Evolutionary conservation across 1,140 invertebrate genomes (phyloP), one percentile per base, ranked within the genome.

Genomic region (Atopsyche davidsoni): DNA sequence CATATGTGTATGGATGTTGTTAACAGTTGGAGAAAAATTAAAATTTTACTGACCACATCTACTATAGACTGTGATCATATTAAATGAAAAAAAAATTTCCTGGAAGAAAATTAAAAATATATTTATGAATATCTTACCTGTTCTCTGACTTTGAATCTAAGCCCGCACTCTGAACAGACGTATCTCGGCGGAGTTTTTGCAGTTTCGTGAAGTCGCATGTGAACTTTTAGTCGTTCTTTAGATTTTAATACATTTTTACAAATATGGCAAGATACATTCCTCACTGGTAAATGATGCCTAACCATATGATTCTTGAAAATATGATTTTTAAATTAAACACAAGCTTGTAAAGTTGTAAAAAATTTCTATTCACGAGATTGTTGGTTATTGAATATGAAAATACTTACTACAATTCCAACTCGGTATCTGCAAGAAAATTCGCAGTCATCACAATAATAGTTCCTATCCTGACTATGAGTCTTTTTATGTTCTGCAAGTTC

Each of bases 251-350:
- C 13, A 14, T 18, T 41, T 4, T 16, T 9, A 19, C 39, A 18
- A 17, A 17, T 13, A 21, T 41, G 10, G 39, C 19, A 41, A 11
- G 3, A 17, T 4, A 41, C 3, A 6, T 41, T 41, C 19, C 19
- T 10, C 13, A 17, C 39, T 17, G 50, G 34, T n/a, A 51, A 48
- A 42, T 69, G 67, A 52, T 41, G 60, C 16, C 61, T 52, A 40
- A 64, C 48, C 32, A 52, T 60, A 34, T 68, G 66, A 11, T 45
- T 52, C 66, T 68, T 44, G 22, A 50, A 53, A 17, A 45, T 40
- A 25, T 39, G 2, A 32, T 28, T 28, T 28, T 28, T 28, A 28
- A n/a, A 28, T 41, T 4, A 14, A 7, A 6, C 11, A 9, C 4
- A 7, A 7, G 4, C 13, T 13, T 38, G 4, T 6, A n/a, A 6